Evolutionary conservation across 2,888 invertebrate species (phyloP), one percentile per base, ranked within the genome.

Genomic region (Petrolisthes cinctipes): DNA sequence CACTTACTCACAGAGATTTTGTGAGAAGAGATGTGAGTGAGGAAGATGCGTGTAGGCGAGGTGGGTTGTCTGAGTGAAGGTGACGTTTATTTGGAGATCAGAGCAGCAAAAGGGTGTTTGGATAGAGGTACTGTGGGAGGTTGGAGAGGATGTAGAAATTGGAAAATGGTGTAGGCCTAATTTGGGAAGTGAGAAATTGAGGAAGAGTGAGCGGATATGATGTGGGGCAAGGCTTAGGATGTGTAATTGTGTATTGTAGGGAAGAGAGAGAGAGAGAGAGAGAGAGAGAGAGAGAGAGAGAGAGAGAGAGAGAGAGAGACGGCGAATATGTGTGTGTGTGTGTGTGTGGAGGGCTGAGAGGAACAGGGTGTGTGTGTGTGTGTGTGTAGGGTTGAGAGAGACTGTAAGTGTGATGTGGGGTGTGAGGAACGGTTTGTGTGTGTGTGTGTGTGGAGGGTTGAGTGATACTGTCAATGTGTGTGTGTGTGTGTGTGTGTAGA

Each of bases 131-230:
- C 37, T 23, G 56, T 20, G 23, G 14, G 23, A 66, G n/a, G 61
- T 61, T n/a, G 20, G 61, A 56, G 37, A 57, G 66, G 66, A 5
- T 61, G 17, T 23, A 61, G 82, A 11, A 66, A 37, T 51, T n/a
- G 68, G 53, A n/a, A 66, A 57, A 11, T 23, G 51, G 66, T 68
- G 82, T 17, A 68, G 51, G 82, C 6, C 37, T 37, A 56, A 61
- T 17, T 11, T 17, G 68, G 20, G 37, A 56, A 61, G 82, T 23
- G 82, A 82, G 82, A 61, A 37, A 81, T n/a, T 23, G 82, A 54
- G n/a, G n/a, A 7, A 81, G 82, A 53, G 82, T 17, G 68, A 14
- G 20, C 51, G 68, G 20, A 17, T 7, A 66, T 54, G 23, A 20
- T 1, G 68, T n/a, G 53, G 82, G 7, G 3, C 51, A 3, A 20